Base-by-base conservation (phyloP, 2,888 invertebrate genomes). In the Tillus elongatus region DNA sequence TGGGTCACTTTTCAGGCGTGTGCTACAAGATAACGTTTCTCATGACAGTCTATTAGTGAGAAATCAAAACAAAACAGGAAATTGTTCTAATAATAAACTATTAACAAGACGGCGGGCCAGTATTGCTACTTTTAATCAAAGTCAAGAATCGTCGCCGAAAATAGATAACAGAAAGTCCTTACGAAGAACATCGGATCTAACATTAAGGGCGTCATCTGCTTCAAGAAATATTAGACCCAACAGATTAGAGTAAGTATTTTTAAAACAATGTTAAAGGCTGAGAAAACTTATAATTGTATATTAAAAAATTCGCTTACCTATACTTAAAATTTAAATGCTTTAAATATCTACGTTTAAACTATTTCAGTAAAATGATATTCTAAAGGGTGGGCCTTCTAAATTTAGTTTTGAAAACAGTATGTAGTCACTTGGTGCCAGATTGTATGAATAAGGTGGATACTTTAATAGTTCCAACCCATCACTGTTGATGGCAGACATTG, bases 91-190 rank as follows among this genome's bases (percentile, higher is more conserved):
- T 30, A 44, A 44, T 35, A 50, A 50, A 39, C 11, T 54, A 54
- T 60, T 67, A 42, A 62, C 66, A 48, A 65, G 63, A 50, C 61
- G 73, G 51, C 61, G 74, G 46, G 73, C 73, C 35, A 73, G 73
- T 50, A 70, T 73, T 41, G 72, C 72, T 4, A 67, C 70, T 35
- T 66, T 71, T 42, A 64, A 67, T 12, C 66, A 70, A 48, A 65
- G 66, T 14, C 28, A 44, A 33, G 34, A 38, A 24, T 15, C 37
- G 15, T 44, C 33, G 15, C 26, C 13, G 12, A 32, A 15, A 15
- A 11, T 26, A 4, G 52, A 53, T 9, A 15, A 34, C 6, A 51
- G 53, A 38, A 61, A 54, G 44, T 49, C 61, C 28, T 50, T 52
- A 9, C 52, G 63, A 32, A 52, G 65, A 45, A 57, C 54, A 8